Percentiles rank a stretch among this genome's conserved stretches.
These are phyloP conservation scores for Hyphantria cunea DNA, from an alignment of 1,140 invertebrate genomes.

Conservation along the genomic window DNA sequence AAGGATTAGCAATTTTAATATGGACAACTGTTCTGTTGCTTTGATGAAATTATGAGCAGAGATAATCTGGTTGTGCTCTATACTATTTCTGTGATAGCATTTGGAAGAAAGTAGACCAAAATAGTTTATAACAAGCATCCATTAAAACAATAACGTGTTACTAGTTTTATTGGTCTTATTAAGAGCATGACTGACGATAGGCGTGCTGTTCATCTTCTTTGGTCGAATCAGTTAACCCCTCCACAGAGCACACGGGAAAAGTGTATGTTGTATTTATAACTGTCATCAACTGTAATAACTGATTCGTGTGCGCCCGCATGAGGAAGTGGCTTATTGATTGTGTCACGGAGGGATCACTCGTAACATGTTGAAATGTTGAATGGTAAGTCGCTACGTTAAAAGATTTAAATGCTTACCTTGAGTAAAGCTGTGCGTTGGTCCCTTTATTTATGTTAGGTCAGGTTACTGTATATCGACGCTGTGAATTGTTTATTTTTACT, in stretches of 20 bases:
- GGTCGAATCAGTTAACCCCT: slow-evolving; percentile 70
- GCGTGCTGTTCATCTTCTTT: slow-evolving; percentile 51
- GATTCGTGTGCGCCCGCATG: slow-evolving; percentile 67
- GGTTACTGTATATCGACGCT: slow-evolving; percentile 7
- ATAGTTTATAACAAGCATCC: slow-evolving; percentile 28
- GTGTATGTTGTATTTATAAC: slow-evolving; percentile 60
- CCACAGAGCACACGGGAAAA: slow-evolving; percentile 67
- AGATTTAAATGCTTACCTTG: slow-evolving; percentile 30
- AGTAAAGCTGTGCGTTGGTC: slow-evolving; percentile 30
- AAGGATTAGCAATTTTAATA: slow-evolving; percentile 18
- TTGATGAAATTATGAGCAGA: too few species aligned
- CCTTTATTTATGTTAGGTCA: slow-evolving; percentile 33
- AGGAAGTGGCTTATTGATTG: slow-evolving; percentile 75
- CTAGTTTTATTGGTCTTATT: slow-evolving; percentile 72
- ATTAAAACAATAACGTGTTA: slow-evolving; percentile 65
- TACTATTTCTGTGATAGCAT: too few species aligned
- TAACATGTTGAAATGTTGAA: slow-evolving; percentile 53
- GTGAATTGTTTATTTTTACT: slow-evolving; percentile 30
- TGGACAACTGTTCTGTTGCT: slow-evolving; percentile 1
- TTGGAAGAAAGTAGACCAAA: slow-evolving; percentile 7
- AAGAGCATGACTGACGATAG: slow-evolving; percentile 42
- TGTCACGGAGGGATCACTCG: slow-evolving; percentile 55
- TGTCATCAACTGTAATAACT: slow-evolving; percentile 71
- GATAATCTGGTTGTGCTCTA: too few species aligned
- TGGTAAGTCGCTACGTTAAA: slow-evolving; percentile 50